These are phyloP conservation scores for Protomyctophum bolini DNA, from an alignment of 2,113 vertebrate species.

Conservation along the genomic window DNA sequence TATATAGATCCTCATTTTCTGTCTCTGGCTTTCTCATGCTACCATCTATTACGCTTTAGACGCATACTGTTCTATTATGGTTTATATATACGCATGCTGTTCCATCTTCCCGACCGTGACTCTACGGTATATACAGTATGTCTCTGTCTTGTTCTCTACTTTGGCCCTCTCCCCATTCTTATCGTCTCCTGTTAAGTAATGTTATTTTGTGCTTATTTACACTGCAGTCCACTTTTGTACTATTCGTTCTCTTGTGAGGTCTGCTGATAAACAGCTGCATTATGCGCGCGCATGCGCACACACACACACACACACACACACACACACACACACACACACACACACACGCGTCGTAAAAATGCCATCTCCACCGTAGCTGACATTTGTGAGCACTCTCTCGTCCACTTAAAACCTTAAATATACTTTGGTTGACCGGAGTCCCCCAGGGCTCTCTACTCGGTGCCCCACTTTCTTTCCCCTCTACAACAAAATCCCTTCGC, in stretches of 20 bases:
- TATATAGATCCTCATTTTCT: not conserved
- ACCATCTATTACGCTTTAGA: not conserved
- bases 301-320: constrained; percentile 2
- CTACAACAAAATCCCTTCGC: no score
- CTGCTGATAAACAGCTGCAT: constrained; percentile 3
- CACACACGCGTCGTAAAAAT: constrained; percentile 36
- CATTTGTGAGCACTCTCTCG: constrained; percentile 35
- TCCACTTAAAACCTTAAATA: no score
- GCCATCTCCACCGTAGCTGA: constrained; percentile 42
- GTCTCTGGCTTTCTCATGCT: not conserved
- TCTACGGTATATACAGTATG: no score
- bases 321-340: constrained; percentile 4
- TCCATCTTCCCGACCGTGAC: no score
- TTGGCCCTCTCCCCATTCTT: not conserved
- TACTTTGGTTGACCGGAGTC: no score
- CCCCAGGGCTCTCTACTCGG: no score
- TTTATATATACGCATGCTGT: no score
- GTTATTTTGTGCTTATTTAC: not conserved
- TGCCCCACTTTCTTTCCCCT: no score
- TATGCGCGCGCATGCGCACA: constrained; percentile 13
- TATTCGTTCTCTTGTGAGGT: not conserved
- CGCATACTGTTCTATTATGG: not conserved
- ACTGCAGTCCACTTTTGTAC: not conserved
- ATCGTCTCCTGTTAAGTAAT: not conserved
- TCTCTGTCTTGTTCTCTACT: not conserved